Conservation (phyloP, 92 coral and sea anemone genomes). For the Zoanthus sansibaricus region DNA sequence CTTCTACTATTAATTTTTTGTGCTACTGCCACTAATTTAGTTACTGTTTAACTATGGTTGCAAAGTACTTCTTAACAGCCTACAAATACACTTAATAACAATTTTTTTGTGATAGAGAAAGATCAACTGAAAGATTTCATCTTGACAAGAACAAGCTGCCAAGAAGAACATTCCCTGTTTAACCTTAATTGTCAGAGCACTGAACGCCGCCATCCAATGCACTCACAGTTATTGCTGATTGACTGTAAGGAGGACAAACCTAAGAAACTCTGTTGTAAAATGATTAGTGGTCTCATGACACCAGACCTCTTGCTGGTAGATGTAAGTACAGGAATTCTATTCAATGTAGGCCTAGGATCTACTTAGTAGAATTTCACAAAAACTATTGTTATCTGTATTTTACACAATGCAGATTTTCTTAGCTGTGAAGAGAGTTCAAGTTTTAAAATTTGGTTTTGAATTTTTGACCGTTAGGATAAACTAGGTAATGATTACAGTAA, state of each 20-base stretch:
- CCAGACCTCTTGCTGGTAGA: constrained; percentile 40
- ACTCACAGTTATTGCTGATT: constrained; percentile 12
- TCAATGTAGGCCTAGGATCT: not conserved
- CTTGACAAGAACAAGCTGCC: not conserved
- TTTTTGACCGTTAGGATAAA: too few species aligned
- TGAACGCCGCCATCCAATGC: not conserved
- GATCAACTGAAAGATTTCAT: constrained; percentile 2
- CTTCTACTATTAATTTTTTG: too few species aligned
- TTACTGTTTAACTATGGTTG: too few species aligned
- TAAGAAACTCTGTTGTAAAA: constrained; percentile 19
- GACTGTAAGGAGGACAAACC: constrained; percentile 10
- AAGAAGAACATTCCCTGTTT: constrained; percentile 24
- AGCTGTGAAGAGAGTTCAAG: too few species aligned
- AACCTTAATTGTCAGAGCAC: not conserved
- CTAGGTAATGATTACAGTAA: too few species aligned
- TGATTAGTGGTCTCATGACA: constrained; percentile 5
- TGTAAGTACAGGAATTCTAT: not conserved
- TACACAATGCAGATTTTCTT: not conserved
- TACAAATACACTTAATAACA: not conserved
- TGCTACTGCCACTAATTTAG: too few species aligned
- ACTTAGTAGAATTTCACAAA: not conserved
- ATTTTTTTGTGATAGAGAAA: not conserved
- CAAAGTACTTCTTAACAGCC: too few species aligned
- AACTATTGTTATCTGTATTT: not conserved
- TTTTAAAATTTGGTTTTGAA: too few species aligned